Conservation (phyloP, 2,888 invertebrate species). For the Hirtodrosophila histrioides region DNA sequence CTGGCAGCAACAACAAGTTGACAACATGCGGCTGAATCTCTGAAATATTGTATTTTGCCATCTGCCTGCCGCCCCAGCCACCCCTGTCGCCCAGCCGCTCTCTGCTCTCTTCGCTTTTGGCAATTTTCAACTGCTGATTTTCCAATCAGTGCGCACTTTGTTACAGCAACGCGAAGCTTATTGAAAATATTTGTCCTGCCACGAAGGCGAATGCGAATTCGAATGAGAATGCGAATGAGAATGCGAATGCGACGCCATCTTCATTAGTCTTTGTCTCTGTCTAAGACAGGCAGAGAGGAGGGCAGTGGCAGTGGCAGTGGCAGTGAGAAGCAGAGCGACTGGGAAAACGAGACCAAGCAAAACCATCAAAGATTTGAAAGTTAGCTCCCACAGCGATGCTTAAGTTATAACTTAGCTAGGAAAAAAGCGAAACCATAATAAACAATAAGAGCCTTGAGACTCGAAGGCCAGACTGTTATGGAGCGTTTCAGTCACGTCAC, state of each 20-base stretch:
- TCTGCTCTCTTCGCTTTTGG: slow-evolving; percentile 30
- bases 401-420: slow-evolving; percentile 45
- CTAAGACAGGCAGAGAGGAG: slow-evolving; percentile 9
- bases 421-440: slow-evolving; percentile 22
- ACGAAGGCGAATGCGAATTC: slow-evolving; percentile 32
- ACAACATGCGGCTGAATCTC: slow-evolving; percentile 56
- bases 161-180: slow-evolving; percentile 64
- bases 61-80: not conserved
- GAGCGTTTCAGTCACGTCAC: not conserved
- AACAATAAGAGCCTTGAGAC: slow-evolving; percentile 32
- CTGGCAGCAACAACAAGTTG: slow-evolving; percentile 65
- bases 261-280: slow-evolving; percentile 65
- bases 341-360: not conserved
- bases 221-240: slow-evolving; percentile 34
- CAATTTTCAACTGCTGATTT: slow-evolving; percentile 72
- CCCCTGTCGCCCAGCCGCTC: not conserved
- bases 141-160: slow-evolving; percentile 76
- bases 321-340: not conserved
- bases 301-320: not conserved
- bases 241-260: slow-evolving; percentile 48
- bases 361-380: slow-evolving; percentile 42
- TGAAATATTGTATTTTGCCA: slow-evolving; percentile 65
- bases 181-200: slow-evolving; percentile 72
- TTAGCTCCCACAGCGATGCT: slow-evolving; percentile 50
- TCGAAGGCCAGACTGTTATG: slow-evolving; percentile 9